phyloP scores from a whole-genome alignment of 2,888 invertebrate genomes.

The Sericinus montela region DNA sequence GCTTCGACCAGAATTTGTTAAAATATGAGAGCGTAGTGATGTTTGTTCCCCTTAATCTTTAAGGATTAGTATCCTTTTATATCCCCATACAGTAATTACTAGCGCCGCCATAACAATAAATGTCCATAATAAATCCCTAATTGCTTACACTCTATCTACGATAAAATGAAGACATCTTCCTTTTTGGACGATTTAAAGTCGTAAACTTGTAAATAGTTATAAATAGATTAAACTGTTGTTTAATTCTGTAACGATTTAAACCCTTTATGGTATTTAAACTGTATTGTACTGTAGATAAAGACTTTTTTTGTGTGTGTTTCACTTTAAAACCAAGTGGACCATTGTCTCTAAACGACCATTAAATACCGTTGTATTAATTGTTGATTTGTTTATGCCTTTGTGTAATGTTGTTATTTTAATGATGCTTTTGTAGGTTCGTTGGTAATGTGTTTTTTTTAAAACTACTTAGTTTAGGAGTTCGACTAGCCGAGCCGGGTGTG shows the following conservation, averaged over 20 bases:
- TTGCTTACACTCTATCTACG: constrained; percentile 29
- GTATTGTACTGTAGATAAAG: not conserved
- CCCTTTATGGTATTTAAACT: not conserved
- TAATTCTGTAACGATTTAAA: not conserved
- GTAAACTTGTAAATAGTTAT: constrained; percentile 29
- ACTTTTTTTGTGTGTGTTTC: not conserved
- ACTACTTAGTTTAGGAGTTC: no score
- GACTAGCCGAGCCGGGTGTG: no score
- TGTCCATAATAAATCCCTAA: constrained; percentile 28
- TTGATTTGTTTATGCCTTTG: not conserved
- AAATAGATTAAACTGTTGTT: constrained; percentile 25
- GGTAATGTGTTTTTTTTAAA: no score
- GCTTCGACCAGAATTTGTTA: no score
- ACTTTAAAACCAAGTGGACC: not conserved
- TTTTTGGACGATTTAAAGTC: constrained; percentile 36
- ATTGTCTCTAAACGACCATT: constrained; percentile 4
- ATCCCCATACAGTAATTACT: constrained; percentile 25
- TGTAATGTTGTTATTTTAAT: no score
- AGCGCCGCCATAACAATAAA: constrained; percentile 30
- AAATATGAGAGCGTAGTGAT: not conserved
- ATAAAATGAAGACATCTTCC: constrained; percentile 23
- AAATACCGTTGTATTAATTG: constrained; percentile 22
- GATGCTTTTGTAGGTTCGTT: no score
- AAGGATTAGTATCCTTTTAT: constrained; percentile 22
- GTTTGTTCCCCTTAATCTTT: constrained; percentile 9